Conservation (phyloP, 2,888 invertebrate genomes). For the Spisula solida region DNA sequence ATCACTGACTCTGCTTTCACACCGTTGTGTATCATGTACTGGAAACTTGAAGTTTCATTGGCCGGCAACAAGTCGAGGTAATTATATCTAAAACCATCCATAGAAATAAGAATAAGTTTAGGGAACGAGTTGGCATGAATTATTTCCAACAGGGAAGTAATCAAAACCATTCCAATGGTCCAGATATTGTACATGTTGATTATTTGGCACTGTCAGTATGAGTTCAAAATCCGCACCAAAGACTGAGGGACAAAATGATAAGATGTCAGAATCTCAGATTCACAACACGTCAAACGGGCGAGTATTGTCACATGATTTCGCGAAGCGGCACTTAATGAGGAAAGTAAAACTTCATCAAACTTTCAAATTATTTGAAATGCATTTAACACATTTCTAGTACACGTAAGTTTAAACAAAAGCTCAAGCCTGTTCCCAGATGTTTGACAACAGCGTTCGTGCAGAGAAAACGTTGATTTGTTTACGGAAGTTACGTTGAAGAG, state of each 20-base stretch:
- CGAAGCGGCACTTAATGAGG: background rate
- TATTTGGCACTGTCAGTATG: background rate
- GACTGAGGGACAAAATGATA: too few species aligned
- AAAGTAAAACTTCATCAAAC: background rate
- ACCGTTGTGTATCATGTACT: constrained; percentile 89
- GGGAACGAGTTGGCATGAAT: constrained; percentile 46
- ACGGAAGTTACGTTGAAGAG: background rate
- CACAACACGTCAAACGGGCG: too few species aligned
- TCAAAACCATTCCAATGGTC: background rate
- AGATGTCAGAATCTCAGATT: too few species aligned
- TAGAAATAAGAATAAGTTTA: constrained; percentile 72
- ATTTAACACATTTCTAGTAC: background rate
- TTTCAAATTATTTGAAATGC: background rate
- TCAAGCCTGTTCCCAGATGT: too few species aligned
- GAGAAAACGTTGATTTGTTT: background rate
- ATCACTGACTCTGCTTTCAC: constrained; percentile 89
- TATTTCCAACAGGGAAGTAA: background rate
- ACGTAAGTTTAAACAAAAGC: background rate
- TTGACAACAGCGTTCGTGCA: background rate
- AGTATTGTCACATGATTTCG: background rate
- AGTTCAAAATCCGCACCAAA: too few species aligned
- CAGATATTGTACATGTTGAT: background rate
- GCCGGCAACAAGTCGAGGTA: constrained; percentile 89
- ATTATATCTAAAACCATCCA: constrained; percentile 91
- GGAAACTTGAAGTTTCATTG: constrained; percentile 89